Percentiles rank a stretch among this genome's conserved stretches.
phyloP scores from a whole-genome alignment of 1,140 invertebrate species.

The Cotesia chilonis region DNA sequence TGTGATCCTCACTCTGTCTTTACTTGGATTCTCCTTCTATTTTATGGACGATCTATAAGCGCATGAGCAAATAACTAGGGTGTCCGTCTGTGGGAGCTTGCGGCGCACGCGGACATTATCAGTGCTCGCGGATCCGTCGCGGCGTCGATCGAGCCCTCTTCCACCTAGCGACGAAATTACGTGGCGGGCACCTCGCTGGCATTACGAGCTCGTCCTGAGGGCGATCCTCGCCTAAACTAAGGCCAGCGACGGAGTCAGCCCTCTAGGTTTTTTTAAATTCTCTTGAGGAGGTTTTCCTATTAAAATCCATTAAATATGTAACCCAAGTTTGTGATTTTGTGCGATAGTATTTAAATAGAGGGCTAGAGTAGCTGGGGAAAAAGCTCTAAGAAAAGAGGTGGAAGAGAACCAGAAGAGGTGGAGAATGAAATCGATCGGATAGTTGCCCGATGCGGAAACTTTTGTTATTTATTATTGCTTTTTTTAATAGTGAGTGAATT shows the following conservation, averaged over 20 bases:
- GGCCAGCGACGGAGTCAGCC: slow-evolving; percentile 26
- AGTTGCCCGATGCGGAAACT: slow-evolving; percentile 16
- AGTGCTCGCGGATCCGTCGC: slow-evolving; percentile 54
- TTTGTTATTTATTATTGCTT: background rate
- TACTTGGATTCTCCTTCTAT: background rate
- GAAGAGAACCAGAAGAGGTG: slow-evolving; percentile 25
- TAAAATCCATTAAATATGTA: slow-evolving; percentile 33
- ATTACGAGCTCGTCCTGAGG: slow-evolving; percentile 22
- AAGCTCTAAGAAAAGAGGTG: background rate
- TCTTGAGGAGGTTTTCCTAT: background rate
- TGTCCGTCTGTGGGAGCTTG: slow-evolving; percentile 25
- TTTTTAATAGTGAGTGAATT: background rate
- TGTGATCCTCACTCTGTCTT: background rate
- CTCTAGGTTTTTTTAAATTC: background rate
- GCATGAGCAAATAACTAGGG: slow-evolving; percentile 15
- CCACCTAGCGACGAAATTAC: slow-evolving; percentile 33
- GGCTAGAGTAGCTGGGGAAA: background rate
- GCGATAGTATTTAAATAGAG: background rate
- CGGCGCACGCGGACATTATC: slow-evolving; percentile 38
- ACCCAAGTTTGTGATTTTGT: slow-evolving; percentile 29
- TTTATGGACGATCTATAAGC: background rate
- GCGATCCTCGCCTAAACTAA: slow-evolving; percentile 21
- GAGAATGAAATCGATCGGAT: slow-evolving; percentile 41
- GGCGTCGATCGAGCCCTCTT: slow-evolving; percentile 45
- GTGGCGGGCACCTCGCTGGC: slow-evolving; percentile 29